Evolutionary conservation across 2,888 invertebrate genomes (phyloP), one percentile per base, ranked within the genome.

Genomic region (Scrobipalpa atriplicella): DNA sequence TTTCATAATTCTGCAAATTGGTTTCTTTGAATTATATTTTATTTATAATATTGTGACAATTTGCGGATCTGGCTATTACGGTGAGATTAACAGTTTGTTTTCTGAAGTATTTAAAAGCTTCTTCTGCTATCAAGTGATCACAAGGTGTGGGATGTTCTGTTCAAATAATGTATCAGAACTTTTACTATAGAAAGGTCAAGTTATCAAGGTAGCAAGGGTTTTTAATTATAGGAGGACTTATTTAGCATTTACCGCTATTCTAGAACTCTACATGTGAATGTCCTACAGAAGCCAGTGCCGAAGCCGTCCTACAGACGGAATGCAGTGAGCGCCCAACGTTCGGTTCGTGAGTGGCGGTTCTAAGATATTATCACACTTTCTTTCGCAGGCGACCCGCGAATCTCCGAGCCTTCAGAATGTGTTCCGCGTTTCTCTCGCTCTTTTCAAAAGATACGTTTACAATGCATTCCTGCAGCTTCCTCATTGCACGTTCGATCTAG

Each of bases 281-380:
- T 39, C 38, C 19, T 18, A 29, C 5, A 43, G 62, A 63, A 65
- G 65, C 47, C 21, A 18, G 52, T 67, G 41, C 43, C n/a, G n/a
- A n/a, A n/a, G n/a, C n/a, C n/a, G n/a, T n/a, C n/a, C n/a, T n/a
- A 65, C 81, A 79, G 77, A 70, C 72, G 79, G 81, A 84, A 80
- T 80, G 78, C 78, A 67, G 75, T 70, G 75, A 79, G 75, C 77
- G 67, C 64, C 64, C 66, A 66, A 64, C 71, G 69, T 68, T 67
- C 66, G 72, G 67, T 76, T 85, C 82, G 85, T 83, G 83, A 83
- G 81, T 77, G 76, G 75, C 74, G 75, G 71, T 75, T 72, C 61
- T 64, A 69, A 78, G 84, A 85, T 86, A 79, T 73, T 74, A 85
- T 85, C 84, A 71, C 72, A 75, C 78, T 80, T 81, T 81, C 77